phyloP scores from a whole-genome alignment of 2,888 invertebrate genomes.

The Orthosia incerta region DNA sequence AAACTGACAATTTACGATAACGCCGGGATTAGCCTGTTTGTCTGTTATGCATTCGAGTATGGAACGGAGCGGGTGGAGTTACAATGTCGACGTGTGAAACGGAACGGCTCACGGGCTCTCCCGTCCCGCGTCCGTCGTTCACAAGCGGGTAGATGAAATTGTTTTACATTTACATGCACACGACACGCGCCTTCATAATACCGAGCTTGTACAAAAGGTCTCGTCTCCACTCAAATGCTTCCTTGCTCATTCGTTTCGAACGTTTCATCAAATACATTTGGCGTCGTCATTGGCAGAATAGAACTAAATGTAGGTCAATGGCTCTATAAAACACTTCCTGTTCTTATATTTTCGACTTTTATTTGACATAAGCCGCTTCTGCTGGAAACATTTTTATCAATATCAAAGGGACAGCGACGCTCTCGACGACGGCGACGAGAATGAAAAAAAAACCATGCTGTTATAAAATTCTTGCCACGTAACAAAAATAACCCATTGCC shows the following conservation, averaged over 20 bases:
- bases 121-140: conserved; percentile 61
- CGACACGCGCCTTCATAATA: conserved; percentile 74
- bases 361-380: conserved; percentile 58
- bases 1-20: conserved; percentile 92
- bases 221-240: conserved; percentile 59
- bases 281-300: conserved; percentile 68
- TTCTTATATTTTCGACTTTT: conserved; percentile 62
- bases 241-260: conserved; percentile 69
- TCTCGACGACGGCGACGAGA: conserved; percentile 25
- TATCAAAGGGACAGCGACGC: conserved; percentile 49
- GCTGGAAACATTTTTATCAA: conserved; percentile 52
- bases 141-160: conserved; percentile 74
- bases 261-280: conserved; percentile 74
- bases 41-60: conserved; percentile 88
- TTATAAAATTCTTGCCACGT: conserved; percentile 32
- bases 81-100: conserved; percentile 77
- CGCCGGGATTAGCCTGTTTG: conserved; percentile 91
- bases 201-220: conserved; percentile 69
- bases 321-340: conserved; percentile 63
- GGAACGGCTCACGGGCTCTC: conserved; percentile 69
- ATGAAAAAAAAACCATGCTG: conserved; percentile 33
- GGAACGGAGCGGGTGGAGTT: conserved; percentile 73
- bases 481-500: conserved; percentile 21
- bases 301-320: conserved; percentile 72
- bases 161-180: conserved; percentile 81